Evolutionary conservation across 37 sponge, comb jelly and placozoan genomes (phyloP).

Genomic region (Haliclona indistincta): DNA sequence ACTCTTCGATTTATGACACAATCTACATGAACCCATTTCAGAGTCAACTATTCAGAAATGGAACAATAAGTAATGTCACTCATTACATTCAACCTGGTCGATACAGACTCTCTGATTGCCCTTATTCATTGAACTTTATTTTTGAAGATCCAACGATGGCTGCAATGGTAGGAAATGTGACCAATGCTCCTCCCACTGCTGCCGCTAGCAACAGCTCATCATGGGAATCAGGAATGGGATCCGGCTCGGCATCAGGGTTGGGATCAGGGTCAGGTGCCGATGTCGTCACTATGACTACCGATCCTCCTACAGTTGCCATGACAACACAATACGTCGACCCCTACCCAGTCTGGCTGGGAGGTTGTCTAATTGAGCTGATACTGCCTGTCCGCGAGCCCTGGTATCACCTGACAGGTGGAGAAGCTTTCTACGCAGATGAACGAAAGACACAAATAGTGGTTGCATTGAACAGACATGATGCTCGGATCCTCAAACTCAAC

Average conservation of each 20-base stretch:
- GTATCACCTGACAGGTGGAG: slow-evolving; percentile 69
- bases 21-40: slow-evolving; percentile 43
- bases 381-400: slow-evolving; percentile 43
- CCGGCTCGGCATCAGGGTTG: slow-evolving; percentile 1
- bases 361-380: slow-evolving; percentile 43
- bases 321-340: not conserved
- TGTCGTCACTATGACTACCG: not conserved
- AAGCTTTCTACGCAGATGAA: slow-evolving; percentile 57
- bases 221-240: not conserved
- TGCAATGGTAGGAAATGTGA: not conserved
- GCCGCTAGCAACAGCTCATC: too few relatives aligned
- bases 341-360: slow-evolving; percentile 58
- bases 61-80: slow-evolving; percentile 49
- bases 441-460: slow-evolving; percentile 63
- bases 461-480: slow-evolving; percentile 61
- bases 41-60: slow-evolving; percentile 50
- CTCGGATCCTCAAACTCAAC: slow-evolving; percentile 63
- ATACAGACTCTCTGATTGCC: slow-evolving; percentile 52
- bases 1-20: slow-evolving; percentile 50
- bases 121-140: slow-evolving; percentile 2
- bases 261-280: not conserved
- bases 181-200: not conserved
- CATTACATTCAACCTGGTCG: slow-evolving; percentile 35
- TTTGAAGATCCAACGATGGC: not conserved
- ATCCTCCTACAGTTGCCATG: not conserved